These are phyloP conservation scores for Pangasius mekongensis DNA, from an alignment of 2,797 vertebrate species.

Conservation along the genomic window DNA sequence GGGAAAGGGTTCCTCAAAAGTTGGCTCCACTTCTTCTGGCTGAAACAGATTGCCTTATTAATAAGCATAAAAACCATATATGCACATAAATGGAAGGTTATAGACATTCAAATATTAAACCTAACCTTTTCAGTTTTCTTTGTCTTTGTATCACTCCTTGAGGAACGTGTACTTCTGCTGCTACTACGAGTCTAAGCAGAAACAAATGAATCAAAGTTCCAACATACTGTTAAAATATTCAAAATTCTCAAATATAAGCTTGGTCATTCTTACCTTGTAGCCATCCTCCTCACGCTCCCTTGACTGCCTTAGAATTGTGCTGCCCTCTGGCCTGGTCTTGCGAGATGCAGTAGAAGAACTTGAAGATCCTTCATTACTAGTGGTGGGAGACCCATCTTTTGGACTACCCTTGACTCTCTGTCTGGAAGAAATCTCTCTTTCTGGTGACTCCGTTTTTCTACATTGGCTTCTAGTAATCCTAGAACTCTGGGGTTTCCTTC, in stretches of 20 bases:
- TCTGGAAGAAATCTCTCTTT: slow-evolving; percentile 38
- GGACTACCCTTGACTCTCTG: slow-evolving; percentile 37
- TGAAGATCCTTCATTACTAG: slow-evolving; percentile 49
- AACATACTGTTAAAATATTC: neutral
- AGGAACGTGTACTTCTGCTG: slow-evolving; percentile 46
- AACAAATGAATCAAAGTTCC: neutral
- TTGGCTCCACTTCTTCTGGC: slow-evolving; percentile 51
- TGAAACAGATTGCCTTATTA: slow-evolving; percentile 15
- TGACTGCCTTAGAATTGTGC: slow-evolving; percentile 40
- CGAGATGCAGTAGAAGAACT: slow-evolving; percentile 52
- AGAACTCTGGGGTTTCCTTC: slow-evolving; percentile 32
- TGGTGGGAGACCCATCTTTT: slow-evolving; percentile 47
- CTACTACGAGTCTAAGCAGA: slow-evolving; percentile 52
- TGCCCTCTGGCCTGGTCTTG: slow-evolving; percentile 63
- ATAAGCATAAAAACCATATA: slow-evolving; percentile 1
- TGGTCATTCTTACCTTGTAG: slow-evolving; percentile 48
- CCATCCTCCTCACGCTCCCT: slow-evolving; percentile 43
- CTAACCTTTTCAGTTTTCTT: slow-evolving; percentile 43
- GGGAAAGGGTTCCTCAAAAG: slow-evolving; percentile 65
- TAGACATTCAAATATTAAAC: neutral
- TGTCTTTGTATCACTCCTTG: slow-evolving; percentile 42
- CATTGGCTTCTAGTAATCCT: slow-evolving; percentile 33
- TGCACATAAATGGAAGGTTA: slow-evolving; percentile 14
- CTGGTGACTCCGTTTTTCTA: slow-evolving; percentile 38
- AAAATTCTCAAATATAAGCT: neutral